Conservation (phyloP, 2,113 vertebrate genomes). For the Silurus glanis region DNA sequence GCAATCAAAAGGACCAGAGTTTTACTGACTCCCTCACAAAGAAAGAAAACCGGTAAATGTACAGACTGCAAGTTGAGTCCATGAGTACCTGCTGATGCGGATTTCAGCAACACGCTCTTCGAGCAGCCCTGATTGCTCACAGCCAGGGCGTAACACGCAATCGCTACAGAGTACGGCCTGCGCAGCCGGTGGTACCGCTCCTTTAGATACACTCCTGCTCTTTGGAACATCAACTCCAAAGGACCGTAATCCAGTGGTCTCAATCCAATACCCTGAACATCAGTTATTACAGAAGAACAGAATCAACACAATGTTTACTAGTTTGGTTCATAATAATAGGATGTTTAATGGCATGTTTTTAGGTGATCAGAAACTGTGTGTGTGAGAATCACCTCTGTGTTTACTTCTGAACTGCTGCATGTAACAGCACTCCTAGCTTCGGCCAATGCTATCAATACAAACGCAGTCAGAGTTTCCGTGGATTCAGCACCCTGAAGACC, state of each 20-base stretch:
- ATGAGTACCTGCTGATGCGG: conserved; percentile 60
- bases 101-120: conserved; percentile 45
- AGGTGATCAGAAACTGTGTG: not conserved
- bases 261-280: not conserved
- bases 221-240: conserved; percentile 35
- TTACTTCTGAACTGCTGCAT: conserved; percentile 62
- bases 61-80: not conserved
- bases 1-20: not conserved
- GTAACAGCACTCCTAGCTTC: conserved; percentile 69
- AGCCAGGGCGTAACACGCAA: conserved; percentile 80
- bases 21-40: not conserved
- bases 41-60: not conserved
- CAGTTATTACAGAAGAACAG: not conserved
- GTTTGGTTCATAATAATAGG: not conserved
- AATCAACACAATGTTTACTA: not conserved
- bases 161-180: conserved; percentile 81
- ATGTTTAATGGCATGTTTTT: not conserved
- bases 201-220: conserved; percentile 62
- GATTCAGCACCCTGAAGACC: conserved; percentile 69
- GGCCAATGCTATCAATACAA: conserved; percentile 79
- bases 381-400: conserved; percentile 28
- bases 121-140: conserved; percentile 44
- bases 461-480: conserved; percentile 79
- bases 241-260: not conserved
- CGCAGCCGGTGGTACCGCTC: conserved; percentile 50